These are phyloP conservation scores for Oxyruncus cristatus DNA, from an alignment of 2,113 vertebrate genomes.

Conservation along the genomic window DNA sequence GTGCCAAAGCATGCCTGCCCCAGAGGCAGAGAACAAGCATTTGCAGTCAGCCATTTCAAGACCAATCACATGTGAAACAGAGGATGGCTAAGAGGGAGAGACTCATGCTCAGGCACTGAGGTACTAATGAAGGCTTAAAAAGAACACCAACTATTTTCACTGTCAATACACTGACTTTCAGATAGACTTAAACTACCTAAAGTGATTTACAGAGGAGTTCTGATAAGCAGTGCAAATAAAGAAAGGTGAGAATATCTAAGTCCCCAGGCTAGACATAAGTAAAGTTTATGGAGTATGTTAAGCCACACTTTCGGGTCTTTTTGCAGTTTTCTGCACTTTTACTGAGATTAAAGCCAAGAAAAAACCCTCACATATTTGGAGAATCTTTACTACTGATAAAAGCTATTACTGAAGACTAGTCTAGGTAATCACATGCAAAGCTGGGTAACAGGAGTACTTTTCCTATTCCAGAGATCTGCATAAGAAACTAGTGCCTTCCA, in stretches of 20 bases:
- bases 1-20: not conserved
- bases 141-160: not conserved
- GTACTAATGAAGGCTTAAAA: not conserved
- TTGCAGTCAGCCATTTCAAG: not conserved
- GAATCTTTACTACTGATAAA: not conserved
- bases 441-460: not conserved
- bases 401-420: not conserved
- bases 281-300: not conserved
- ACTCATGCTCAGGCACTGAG: not conserved
- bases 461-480: not conserved
- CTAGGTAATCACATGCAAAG: not conserved
- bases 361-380: not conserved
- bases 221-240: not conserved
- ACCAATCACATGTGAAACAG: not conserved
- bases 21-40: not conserved
- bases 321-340: not conserved
- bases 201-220: not conserved
- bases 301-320: not conserved
- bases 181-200: not conserved
- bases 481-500: not conserved
- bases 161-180: not conserved
- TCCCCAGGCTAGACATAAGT: not conserved
- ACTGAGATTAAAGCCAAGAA: not conserved
- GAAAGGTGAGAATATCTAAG: not conserved
- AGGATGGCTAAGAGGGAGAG: not conserved